A percentile compares a stretch with the other conserved stretches of the same genome.
These are phyloP conservation scores for Myiagra hebetior DNA, from an alignment of 2,113 vertebrate species.

Conservation along the genomic window DNA sequence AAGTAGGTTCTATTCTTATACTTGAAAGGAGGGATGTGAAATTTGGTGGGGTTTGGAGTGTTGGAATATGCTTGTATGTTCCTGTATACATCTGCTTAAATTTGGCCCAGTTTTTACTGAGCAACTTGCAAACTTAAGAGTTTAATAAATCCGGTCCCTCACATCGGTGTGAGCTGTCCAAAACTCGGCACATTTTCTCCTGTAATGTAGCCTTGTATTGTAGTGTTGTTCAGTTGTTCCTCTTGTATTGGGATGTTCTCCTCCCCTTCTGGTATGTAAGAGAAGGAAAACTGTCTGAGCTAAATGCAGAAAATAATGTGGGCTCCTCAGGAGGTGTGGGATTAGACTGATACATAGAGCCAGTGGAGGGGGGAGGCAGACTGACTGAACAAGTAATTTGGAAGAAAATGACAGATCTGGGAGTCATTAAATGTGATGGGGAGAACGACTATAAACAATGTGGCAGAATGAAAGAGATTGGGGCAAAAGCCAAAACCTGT, in stretches of 20 bases:
- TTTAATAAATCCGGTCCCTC: background rate
- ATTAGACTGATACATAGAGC: background rate
- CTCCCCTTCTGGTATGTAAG: background rate
- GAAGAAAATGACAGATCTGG: background rate
- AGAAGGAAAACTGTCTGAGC: background rate
- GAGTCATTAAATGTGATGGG: background rate
- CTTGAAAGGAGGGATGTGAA: rapidly evolving
- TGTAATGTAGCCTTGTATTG: background rate
- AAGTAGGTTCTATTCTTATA: background rate
- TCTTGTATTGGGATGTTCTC: background rate
- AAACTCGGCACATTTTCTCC: background rate
- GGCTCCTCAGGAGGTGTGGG: background rate
- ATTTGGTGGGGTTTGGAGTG: background rate
- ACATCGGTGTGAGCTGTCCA: background rate
- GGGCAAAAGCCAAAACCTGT: slow-evolving; percentile 12
- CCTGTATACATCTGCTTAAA: background rate
- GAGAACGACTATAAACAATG: background rate
- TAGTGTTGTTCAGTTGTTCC: background rate
- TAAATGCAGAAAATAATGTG: background rate
- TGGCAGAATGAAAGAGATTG: background rate
- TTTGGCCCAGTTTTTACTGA: background rate
- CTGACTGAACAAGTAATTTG: background rate
- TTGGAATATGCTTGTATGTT: background rate
- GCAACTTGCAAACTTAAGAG: background rate
- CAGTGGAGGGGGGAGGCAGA: background rate